These are phyloP conservation scores for Saxidomus purpurata DNA, from an alignment of 1,140 invertebrate genomes.

Conservation along the genomic window DNA sequence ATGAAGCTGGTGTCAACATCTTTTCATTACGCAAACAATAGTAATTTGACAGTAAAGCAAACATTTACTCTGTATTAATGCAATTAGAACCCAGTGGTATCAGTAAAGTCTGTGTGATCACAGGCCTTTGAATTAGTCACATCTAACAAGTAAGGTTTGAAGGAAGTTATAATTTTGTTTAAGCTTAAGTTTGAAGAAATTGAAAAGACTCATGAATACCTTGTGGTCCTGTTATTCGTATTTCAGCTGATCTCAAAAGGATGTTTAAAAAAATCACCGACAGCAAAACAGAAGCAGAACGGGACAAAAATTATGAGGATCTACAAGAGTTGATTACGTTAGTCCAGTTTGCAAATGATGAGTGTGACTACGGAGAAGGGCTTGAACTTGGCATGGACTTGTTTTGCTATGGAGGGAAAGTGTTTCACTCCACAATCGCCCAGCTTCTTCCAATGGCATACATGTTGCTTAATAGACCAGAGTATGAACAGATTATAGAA, in stretches of 20 bases:
- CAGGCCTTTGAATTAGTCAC: no score
- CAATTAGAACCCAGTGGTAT: no score
- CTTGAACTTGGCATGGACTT: conserved; percentile 95
- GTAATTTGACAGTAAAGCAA: no score
- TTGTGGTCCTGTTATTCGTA: no score
- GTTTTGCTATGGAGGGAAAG: conserved; percentile 89
- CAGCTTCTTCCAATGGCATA: conserved; percentile 92
- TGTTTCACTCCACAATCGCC: conserved; percentile 89
- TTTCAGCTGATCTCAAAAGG: conserved; percentile 90
- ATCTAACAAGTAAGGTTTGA: no score
- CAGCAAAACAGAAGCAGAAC: conserved; percentile 88
- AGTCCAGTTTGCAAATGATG: conserved; percentile 96
- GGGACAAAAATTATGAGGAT: conserved; percentile 88
- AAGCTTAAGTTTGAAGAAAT: no score
- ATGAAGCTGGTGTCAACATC: no score
- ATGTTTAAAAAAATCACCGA: conserved; percentile 91
- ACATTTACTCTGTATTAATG: no score
- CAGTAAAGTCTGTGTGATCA: no score
- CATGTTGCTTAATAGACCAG: conserved; percentile 90
- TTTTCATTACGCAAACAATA: no score
- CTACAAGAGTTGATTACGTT: conserved; percentile 88
- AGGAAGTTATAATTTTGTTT: no score
- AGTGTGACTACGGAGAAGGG: conserved; percentile 97
- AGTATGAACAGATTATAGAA: conserved; percentile 92
- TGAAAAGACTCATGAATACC: no score